Evolutionary conservation across 1,140 invertebrate genomes (phyloP).

Genomic region (Leptopilina boulardi): DNA sequence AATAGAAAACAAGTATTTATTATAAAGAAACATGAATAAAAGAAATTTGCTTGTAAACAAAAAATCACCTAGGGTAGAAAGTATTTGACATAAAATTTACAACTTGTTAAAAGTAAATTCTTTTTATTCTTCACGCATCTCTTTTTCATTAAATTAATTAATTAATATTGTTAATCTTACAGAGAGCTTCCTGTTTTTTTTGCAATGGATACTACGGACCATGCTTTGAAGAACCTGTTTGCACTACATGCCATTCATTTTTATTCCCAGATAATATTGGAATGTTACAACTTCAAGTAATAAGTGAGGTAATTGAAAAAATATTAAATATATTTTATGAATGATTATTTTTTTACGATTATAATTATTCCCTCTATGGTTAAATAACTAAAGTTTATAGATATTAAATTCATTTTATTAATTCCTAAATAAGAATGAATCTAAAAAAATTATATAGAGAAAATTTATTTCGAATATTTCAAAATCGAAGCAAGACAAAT

Average conservation of each 20-base stretch:
- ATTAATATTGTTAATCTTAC: constrained; percentile 62
- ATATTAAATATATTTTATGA: constrained; percentile 30
- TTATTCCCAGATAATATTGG: constrained; percentile 88
- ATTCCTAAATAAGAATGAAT: constrained; percentile 27
- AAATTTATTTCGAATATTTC: too few species aligned
- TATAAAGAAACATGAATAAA: too few species aligned
- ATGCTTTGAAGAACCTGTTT: constrained; percentile 93
- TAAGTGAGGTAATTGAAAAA: constrained; percentile 73
- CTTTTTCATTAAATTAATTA: neutral
- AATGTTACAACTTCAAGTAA: constrained; percentile 77
- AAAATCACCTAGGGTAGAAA: too few species aligned
- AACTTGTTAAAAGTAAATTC: too few species aligned
- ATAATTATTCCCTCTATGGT: too few species aligned
- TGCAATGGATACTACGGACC: constrained; percentile 96
- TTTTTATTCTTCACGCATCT: too few species aligned
- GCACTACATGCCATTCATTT: constrained; percentile 94
- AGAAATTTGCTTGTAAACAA: too few species aligned
- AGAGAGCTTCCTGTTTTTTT: constrained; percentile 84
- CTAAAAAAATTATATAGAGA: too few species aligned
- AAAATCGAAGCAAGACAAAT: too few species aligned
- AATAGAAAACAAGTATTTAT: too few species aligned
- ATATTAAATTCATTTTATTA: constrained; percentile 13
- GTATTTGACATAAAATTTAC: too few species aligned
- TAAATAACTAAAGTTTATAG: constrained; percentile 39
- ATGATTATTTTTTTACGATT: too few species aligned